Evolutionary conservation across 2,888 invertebrate species (phyloP).

Genomic region (Leucophora obtusa): DNA sequence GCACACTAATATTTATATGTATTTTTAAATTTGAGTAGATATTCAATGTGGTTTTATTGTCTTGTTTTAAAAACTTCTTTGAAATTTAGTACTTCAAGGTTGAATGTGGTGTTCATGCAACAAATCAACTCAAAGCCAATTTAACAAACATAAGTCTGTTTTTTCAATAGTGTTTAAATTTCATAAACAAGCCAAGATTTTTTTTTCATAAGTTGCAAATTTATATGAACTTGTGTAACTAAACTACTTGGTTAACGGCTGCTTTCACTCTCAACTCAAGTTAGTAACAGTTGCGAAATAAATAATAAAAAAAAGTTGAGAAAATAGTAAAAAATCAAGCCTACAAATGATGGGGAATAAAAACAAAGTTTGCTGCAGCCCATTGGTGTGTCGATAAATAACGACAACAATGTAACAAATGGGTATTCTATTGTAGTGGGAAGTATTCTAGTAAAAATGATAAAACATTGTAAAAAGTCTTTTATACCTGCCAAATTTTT

Average conservation of each 20-base stretch:
- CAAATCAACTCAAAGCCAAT: not conserved
- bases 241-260: conserved; percentile 18
- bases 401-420: conserved; percentile 19
- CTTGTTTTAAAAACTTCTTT: not conserved
- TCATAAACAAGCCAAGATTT: conserved; percentile 49
- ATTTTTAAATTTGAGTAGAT: not conserved
- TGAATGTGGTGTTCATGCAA: not conserved
- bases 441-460: not conserved
- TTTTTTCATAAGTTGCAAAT: conserved; percentile 36
- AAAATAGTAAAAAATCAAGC: conserved; percentile 11
- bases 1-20: not conserved
- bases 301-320: not conserved
- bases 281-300: conserved; percentile 10
- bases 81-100: not conserved
- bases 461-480: too few species aligned
- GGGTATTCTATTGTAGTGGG: conserved; percentile 5
- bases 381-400: conserved; percentile 27
- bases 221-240: conserved; percentile 28
- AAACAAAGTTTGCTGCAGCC: not conserved
- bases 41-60: not conserved
- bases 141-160: not conserved
- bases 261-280: conserved; percentile 7
- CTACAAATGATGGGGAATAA: conserved; percentile 9
- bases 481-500: too few species aligned
- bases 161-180: conserved; percentile 33